Evolutionary conservation across 2,113 vertebrate genomes (phyloP).

Genomic region (Leiothrix lutea): DNA sequence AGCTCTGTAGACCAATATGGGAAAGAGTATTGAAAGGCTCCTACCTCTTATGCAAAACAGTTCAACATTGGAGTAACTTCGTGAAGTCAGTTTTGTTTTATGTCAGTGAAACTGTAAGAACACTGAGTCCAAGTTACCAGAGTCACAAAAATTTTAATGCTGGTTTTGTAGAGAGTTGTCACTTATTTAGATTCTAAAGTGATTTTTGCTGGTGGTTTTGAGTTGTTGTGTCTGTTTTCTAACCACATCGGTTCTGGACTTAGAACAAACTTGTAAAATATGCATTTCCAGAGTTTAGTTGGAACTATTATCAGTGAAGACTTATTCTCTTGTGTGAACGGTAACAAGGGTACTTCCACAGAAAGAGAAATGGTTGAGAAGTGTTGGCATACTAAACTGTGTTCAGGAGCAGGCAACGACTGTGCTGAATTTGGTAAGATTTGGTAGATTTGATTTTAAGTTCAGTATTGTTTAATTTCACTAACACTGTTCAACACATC

Average conservation of each 20-base stretch:
- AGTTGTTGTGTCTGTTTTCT: not conserved
- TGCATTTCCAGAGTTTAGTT: not conserved
- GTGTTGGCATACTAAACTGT: not conserved
- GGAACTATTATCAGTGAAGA: not conserved
- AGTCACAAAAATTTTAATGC: not conserved
- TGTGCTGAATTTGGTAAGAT: not conserved
- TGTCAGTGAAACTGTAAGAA: not conserved
- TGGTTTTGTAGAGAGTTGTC: not conserved
- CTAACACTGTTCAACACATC: not conserved
- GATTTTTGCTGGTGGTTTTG: not conserved
- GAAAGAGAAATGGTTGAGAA: not conserved
- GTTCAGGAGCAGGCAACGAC: not conserved
- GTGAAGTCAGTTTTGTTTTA: not conserved
- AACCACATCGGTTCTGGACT: not conserved
- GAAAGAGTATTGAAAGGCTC: not conserved
- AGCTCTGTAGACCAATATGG: not conserved
- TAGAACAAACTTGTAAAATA: not conserved
- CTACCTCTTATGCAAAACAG: not conserved
- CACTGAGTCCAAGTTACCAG: not conserved
- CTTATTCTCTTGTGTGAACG: not conserved
- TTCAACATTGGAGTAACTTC: not conserved
- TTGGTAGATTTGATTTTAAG: not conserved
- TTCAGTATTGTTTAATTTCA: not conserved
- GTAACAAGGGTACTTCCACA: not conserved
- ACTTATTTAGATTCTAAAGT: not conserved